These are phyloP conservation scores for Drosophila testacea DNA, from an alignment of 2,888 invertebrate species.

Conservation along the genomic window DNA sequence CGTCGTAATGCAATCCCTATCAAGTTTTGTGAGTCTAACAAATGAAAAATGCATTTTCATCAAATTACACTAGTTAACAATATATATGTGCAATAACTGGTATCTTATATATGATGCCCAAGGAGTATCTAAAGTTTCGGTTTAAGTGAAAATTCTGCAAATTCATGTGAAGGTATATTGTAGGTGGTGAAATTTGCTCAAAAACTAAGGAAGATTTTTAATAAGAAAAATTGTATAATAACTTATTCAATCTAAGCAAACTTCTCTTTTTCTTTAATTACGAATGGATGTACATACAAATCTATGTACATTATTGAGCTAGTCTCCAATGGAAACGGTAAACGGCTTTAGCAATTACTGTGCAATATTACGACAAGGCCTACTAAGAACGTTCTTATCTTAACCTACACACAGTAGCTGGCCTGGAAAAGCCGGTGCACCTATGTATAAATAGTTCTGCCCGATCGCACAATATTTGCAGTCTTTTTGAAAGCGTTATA, in stretches of 20 bases:
- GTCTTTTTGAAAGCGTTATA: conserved; percentile 10
- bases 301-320: conserved; percentile 15
- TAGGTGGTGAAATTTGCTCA: too few species aligned
- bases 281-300: too few species aligned
- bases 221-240: too few species aligned
- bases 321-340: conserved; percentile 22
- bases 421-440: neutral
- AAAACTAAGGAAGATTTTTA: too few species aligned
- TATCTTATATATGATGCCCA: too few species aligned
- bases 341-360: conserved; percentile 36
- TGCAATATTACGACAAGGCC: conserved; percentile 45
- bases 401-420: conserved; percentile 1
- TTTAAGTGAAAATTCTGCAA: too few species aligned
- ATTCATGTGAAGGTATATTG: too few species aligned
- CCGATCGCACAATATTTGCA: neutral
- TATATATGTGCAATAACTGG: too few species aligned
- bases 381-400: neutral
- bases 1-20: neutral
- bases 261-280: too few species aligned
- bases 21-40: neutral
- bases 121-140: too few species aligned
- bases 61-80: neutral
- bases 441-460: conserved; percentile 2
- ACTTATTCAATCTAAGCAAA: too few species aligned
- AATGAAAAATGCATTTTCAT: neutral